phyloP scores from a whole-genome alignment of 1,140 invertebrate genomes.

The Dendrolimus punctatus region DNA sequence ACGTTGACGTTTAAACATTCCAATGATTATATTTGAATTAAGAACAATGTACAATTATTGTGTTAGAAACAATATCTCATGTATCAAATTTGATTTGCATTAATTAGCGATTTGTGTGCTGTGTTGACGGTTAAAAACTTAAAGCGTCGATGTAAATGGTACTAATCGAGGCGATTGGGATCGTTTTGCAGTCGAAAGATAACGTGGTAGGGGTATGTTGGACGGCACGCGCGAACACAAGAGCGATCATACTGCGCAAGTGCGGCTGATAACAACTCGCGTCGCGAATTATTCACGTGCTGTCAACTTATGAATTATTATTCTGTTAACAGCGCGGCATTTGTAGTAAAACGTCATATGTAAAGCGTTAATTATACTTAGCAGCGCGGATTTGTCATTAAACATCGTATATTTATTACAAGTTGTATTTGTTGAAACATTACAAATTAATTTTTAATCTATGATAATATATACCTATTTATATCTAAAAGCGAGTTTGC shows the following conservation, averaged over 20 bases:
- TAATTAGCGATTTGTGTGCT: conserved; percentile 7
- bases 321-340: conserved; percentile 37
- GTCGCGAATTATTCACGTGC: conserved; percentile 57
- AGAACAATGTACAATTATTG: background rate
- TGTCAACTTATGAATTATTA: conserved; percentile 61
- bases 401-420: conserved; percentile 7
- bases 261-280: conserved; percentile 45
- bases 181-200: conserved; percentile 6
- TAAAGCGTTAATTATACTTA: conserved; percentile 21
- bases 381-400: conserved; percentile 8
- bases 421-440: conserved; percentile 3
- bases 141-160: conserved; percentile 45
- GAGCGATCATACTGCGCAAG: conserved; percentile 43
- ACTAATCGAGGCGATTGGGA: conserved; percentile 19
- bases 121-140: conserved; percentile 8
- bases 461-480: conserved; percentile 3
- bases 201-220: conserved; percentile 25
- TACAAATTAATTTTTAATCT: conserved; percentile 6
- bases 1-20: too few relatives aligned
- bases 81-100: conserved; percentile 4
- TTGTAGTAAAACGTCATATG: conserved; percentile 30
- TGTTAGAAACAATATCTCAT: conserved; percentile 7
- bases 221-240: conserved; percentile 47
- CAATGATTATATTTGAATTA: too few relatives aligned
- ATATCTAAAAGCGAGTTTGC: background rate